phyloP scores from a whole-genome alignment of 2,113 vertebrate species.

The Tachuris rubrigastra region DNA sequence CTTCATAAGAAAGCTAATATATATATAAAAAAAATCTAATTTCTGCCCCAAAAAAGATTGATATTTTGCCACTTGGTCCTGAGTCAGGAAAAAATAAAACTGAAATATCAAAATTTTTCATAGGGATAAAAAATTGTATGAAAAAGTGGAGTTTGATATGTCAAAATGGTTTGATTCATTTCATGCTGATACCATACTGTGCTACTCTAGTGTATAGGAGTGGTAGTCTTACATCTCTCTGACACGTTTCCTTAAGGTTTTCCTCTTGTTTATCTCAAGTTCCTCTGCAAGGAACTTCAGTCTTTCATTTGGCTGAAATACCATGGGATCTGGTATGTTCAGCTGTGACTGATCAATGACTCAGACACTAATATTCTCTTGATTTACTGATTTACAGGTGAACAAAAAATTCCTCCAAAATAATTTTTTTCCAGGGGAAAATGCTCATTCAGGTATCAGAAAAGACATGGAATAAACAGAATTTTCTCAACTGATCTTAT shows the following conservation, averaged over 20 bases:
- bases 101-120: conserved; percentile 1
- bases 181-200: neutral
- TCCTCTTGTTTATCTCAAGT: neutral
- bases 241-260: neutral
- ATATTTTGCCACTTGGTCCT: conserved; percentile 3
- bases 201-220: neutral
- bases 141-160: neutral
- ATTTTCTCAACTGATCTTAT: neutral
- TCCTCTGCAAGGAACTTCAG: neutral
- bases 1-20: conserved; percentile 3
- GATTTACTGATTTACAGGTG: neutral
- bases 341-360: neutral
- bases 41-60: neutral
- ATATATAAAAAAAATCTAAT: conserved; percentile 20
- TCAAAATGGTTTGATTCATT: neutral
- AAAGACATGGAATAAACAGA: neutral
- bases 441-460: neutral
- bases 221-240: neutral
- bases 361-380: neutral
- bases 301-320: neutral
- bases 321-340: neutral
- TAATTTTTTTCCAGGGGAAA: neutral
- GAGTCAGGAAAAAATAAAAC: neutral
- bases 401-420: neutral
- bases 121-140: neutral